Percentiles rank a stretch among this genome's conserved stretches.
phyloP scores from a whole-genome alignment of 2,113 vertebrate species.

The Muntiacus muntjak region DNA sequence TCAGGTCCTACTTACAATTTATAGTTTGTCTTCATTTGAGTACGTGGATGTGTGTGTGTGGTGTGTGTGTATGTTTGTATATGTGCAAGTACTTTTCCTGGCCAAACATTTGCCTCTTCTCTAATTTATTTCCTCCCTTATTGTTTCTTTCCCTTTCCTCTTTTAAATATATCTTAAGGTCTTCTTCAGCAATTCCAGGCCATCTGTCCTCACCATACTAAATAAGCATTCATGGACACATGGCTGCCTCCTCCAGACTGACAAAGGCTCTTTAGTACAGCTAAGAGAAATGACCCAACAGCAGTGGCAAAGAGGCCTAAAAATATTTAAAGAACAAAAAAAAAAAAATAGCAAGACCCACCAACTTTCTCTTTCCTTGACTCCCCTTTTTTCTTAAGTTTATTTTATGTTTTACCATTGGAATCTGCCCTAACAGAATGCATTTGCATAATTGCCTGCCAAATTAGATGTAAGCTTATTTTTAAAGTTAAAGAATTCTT shows the following conservation, averaged over 20 bases:
- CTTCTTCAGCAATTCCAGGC: conserved; percentile 62
- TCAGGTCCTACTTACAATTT: background rate
- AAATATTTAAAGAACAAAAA: conserved; percentile 68
- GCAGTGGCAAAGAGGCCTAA: conserved; percentile 57
- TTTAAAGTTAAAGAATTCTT: conserved; percentile 48
- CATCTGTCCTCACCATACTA: conserved; percentile 40
- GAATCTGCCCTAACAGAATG: conserved; percentile 60
- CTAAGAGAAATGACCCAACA: conserved; percentile 43
- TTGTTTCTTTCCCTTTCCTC: conserved; percentile 45
- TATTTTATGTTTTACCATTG: conserved; percentile 61
- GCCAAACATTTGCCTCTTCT: conserved; percentile 44
- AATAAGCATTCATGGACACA: conserved; percentile 37
- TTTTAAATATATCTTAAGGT: conserved; percentile 63
- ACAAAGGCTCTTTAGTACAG: conserved; percentile 26
- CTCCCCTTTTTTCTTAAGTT: conserved; percentile 52
- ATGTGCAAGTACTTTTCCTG: background rate
- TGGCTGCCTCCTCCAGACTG: conserved; percentile 34
- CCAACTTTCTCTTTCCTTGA: conserved; percentile 61
- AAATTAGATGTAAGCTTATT: conserved; percentile 53
- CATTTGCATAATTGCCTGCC: conserved; percentile 61
- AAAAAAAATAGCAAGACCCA: conserved; percentile 53
- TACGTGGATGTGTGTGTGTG: background rate
- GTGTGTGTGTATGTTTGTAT: background rate
- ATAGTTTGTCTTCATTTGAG: conserved; percentile 16
- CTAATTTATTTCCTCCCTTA: conserved; percentile 65